These are phyloP conservation scores for Cyphomyrus plagiostoma DNA, from an alignment of 2,113 vertebrate genomes.

Conservation along the genomic window DNA sequence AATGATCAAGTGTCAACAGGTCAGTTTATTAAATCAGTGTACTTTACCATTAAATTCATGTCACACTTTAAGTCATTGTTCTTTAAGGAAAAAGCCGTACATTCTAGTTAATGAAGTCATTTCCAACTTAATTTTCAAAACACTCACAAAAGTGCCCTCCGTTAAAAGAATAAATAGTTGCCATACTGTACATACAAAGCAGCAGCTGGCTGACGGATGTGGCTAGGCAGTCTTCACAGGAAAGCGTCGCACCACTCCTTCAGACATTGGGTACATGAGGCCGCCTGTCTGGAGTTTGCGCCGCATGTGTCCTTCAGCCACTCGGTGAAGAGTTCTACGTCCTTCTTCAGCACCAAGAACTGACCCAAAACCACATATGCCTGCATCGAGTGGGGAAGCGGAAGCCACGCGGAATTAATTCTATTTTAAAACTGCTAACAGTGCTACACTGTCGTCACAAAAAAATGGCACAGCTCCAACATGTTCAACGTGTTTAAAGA, in stretches of 20 bases:
- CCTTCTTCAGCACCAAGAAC: constrained; percentile 57
- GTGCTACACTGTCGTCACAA: background rate
- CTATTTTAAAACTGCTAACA: background rate
- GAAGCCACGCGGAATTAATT: background rate
- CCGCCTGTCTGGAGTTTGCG: constrained; percentile 47
- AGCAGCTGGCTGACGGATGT: background rate
- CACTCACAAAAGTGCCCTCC: background rate
- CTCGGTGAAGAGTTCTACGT: constrained; percentile 51
- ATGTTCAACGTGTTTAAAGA: background rate
- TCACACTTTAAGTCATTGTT: background rate
- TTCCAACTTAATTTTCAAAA: background rate
- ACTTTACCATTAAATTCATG: background rate
- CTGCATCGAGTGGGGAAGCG: constrained; percentile 30
- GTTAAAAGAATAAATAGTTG: constrained; percentile 4
- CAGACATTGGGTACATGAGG: constrained; percentile 50
- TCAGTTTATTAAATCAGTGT: background rate
- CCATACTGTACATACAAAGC: background rate
- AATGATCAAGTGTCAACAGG: background rate
- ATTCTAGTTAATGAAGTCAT: background rate
- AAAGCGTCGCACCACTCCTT: constrained; percentile 58
- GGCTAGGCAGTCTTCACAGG: constrained; percentile 40
- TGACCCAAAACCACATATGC: constrained; percentile 57
- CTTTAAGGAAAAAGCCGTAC: background rate
- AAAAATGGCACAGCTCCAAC: background rate
- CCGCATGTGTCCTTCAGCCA: constrained; percentile 56